Conservation (phyloP, 2,113 vertebrate genomes). For the Siniperca knerii region DNA sequence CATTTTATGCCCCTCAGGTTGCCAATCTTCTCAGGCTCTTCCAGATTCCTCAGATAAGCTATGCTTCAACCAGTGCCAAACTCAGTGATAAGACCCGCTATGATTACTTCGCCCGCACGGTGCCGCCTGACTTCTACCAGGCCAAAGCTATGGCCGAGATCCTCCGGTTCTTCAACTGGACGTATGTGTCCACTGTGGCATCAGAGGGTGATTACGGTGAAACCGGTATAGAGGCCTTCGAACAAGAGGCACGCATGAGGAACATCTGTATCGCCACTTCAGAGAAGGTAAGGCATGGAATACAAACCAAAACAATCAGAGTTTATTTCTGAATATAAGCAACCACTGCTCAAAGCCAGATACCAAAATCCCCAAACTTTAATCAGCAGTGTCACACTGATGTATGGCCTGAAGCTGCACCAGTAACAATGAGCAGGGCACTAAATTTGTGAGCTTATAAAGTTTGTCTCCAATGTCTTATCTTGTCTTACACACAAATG, state of each 20-base stretch:
- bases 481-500: conserved; percentile 57
- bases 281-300: conserved; percentile 84
- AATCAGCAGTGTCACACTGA: conserved; percentile 49
- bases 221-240: conserved; percentile 97
- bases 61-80: conserved; percentile 98
- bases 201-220: conserved; percentile 98
- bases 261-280: conserved; percentile 99
- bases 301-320: neutral
- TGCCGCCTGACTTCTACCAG: conserved; percentile 98
- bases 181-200: conserved; percentile 97
- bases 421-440: conserved; percentile 20
- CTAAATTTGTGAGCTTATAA: conserved; percentile 51
- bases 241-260: conserved; percentile 94
- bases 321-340: conserved; percentile 3
- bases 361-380: conserved; percentile 34
- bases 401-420: conserved; percentile 41
- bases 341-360: conserved; percentile 9
- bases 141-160: conserved; percentile 99
- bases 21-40: conserved; percentile 97
- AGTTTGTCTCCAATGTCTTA: conserved; percentile 60
- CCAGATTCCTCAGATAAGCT: conserved; percentile 99
- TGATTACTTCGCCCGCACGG: conserved; percentile 96
- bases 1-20: conserved; percentile 84
- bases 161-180: conserved; percentile 97
- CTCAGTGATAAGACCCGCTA: conserved; percentile 98